phyloP scores from a whole-genome alignment of 64 coral and sea anemone genomes.

The Porites lutea region DNA sequence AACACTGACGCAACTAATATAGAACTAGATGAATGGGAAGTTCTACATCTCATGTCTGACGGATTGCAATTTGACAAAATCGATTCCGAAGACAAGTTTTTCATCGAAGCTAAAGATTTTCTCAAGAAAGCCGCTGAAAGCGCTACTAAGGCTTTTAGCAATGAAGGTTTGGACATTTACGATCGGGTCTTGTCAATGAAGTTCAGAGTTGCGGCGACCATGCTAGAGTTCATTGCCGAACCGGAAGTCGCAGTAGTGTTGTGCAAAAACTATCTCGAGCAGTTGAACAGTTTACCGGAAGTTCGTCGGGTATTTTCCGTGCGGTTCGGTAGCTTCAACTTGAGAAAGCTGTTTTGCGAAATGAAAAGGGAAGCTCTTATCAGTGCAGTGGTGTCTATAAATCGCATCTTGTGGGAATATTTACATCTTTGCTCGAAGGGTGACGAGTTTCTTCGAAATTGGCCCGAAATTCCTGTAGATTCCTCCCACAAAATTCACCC shows the following conservation, averaged over 20 bases:
- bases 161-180: constrained; percentile 70
- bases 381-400: constrained; percentile 53
- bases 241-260: constrained; percentile 74
- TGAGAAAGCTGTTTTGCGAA: constrained; percentile 67
- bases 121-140: constrained; percentile 59
- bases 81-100: constrained; percentile 46
- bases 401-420: constrained; percentile 78
- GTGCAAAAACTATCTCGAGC: constrained; percentile 67
- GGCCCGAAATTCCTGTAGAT: constrained; percentile 58
- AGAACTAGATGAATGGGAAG: constrained; percentile 62
- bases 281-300: constrained; percentile 70
- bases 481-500: constrained; percentile 74
- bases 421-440: constrained; percentile 55
- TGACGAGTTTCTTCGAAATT: constrained; percentile 69
- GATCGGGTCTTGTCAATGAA: constrained; percentile 81
- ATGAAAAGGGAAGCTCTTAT: constrained; percentile 67
- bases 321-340: constrained; percentile 55
- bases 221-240: constrained; percentile 60
- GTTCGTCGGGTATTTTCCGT: constrained; percentile 61
- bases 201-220: constrained; percentile 74
- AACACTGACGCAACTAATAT: constrained; percentile 24
- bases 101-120: constrained; percentile 63
- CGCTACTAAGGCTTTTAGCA: constrained; percentile 70
- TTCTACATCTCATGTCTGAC: constrained; percentile 58
- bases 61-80: constrained; percentile 48